Evolutionary conservation across 2,113 vertebrate species (phyloP), one percentile per base, ranked within the genome.

Genomic region (Callionymus lyra): DNA sequence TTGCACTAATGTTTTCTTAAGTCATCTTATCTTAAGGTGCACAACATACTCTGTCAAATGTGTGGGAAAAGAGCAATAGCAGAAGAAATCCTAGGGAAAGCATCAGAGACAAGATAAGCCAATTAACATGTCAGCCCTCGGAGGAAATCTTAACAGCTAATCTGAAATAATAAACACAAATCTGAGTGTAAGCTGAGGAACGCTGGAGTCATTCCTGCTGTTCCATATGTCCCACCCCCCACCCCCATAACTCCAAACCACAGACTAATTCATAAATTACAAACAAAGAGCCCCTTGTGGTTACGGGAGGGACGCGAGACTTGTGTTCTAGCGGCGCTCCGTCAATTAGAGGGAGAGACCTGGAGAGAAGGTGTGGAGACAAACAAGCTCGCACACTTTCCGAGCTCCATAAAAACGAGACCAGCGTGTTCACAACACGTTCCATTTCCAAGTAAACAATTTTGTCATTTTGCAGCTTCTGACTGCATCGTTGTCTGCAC

Each of bases 231-330:
- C 44, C 50, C 17, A 35, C 35, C 46, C 38, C 62, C 41, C 65
- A 40, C 18, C 34, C 60, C 59, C 52, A 40, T 63, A 70, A 80
- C 70, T 27, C 63, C 50, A 56, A 71, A 76, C 77, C 71, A 37
- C 76, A 70, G 66, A 62, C 67, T 79, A 80, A 81, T 75, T 74
- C 63, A 80, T 64, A 69, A 77, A 72, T 74, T 54, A 70, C 64
- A 61, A 76, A 75, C 70, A 80, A 78, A 74, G 68, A 59, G 53
- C 69, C 69, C 56, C 74, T 76, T 81, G 82, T 80, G 77, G 72
- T 76, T 71, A 5, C 63, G 65, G 62, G 67, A 75, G 57, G 67
- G 63, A 59, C 58, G 21, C 12, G 17, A 44, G 47, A 57, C 58
- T 27, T 54, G 47, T 27, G 31, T 51, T 43, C 37, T 12, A 63